phyloP scores from a whole-genome alignment of 2,888 invertebrate species.

The Ectemnius lituratus region DNA sequence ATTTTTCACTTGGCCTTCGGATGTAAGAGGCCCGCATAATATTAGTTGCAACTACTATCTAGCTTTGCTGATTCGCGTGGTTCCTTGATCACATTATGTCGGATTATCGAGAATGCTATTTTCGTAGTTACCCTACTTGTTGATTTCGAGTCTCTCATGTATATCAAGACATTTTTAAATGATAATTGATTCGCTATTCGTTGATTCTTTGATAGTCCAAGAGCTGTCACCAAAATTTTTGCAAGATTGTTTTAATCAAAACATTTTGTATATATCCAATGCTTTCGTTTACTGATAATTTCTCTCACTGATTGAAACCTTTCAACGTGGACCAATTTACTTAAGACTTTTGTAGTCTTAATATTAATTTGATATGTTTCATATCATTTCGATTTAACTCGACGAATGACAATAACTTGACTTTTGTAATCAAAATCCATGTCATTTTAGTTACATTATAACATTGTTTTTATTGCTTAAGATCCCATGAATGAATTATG shows the following conservation, averaged over 20 bases:
- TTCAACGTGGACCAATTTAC: constrained; percentile 3
- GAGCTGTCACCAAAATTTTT: no score
- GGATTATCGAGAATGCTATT: no score
- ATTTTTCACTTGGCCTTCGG: background rate
- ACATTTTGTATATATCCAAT: background rate
- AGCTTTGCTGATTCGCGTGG: constrained; percentile 3
- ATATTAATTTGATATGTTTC: background rate
- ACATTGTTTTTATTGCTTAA: constrained; percentile 1
- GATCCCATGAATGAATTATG: constrained; percentile 23
- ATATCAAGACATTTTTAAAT: no score
- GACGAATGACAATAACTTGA: background rate
- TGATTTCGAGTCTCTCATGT: no score
- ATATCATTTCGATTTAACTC: constrained; percentile 8
- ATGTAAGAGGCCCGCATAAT: no score
- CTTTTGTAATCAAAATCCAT: constrained; percentile 17
- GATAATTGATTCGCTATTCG: no score
- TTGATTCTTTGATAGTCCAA: no score
- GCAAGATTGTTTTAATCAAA: background rate
- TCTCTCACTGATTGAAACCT: constrained; percentile 9
- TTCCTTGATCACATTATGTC: no score
- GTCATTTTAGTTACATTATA: constrained; percentile 1
- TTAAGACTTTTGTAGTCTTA: no score
- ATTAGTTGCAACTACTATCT: no score
- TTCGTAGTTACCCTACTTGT: no score
- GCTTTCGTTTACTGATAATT: constrained; percentile 4